phyloP scores from a whole-genome alignment of 1,140 invertebrate species.

The Cyclargus thomasi region DNA sequence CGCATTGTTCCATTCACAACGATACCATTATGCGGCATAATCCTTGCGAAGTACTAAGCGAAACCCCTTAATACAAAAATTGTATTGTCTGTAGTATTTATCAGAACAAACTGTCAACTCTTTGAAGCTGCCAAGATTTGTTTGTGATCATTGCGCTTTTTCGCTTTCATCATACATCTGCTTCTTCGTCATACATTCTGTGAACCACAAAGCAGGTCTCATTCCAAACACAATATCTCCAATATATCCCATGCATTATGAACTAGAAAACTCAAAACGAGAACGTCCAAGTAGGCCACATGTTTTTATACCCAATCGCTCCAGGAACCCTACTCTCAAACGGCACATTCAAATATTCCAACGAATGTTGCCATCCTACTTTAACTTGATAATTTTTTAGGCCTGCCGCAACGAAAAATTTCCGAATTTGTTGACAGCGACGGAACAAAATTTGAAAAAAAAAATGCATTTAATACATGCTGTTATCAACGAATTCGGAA shows the following conservation, averaged over 20 bases:
- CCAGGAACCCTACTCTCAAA: too few species aligned
- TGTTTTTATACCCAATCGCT: conserved; percentile 38
- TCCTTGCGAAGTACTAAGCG: background rate
- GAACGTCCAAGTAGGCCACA: conserved; percentile 34
- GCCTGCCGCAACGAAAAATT: too few species aligned
- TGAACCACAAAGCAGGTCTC: background rate
- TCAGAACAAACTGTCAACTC: background rate
- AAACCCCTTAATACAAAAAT: background rate
- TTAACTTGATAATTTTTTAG: too few species aligned
- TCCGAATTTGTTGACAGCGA: too few species aligned
- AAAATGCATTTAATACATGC: too few species aligned
- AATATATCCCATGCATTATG: conserved; percentile 5
- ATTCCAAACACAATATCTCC: background rate
- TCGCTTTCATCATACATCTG: background rate
- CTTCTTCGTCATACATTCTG: background rate
- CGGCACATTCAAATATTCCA: too few species aligned
- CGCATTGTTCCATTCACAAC: background rate
- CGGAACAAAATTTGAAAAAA: too few species aligned
- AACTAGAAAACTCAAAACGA: conserved; percentile 27
- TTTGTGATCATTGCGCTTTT: background rate
- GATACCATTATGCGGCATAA: background rate
- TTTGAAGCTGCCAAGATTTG: background rate
- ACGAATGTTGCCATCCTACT: too few species aligned
- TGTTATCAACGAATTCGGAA: too few species aligned
- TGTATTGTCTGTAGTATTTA: background rate